A percentile compares a stretch with the other conserved stretches of the same genome.
Evolutionary conservation across 1,140 invertebrate species (phyloP).

Genomic region (Drosophila arawakana): DNA sequence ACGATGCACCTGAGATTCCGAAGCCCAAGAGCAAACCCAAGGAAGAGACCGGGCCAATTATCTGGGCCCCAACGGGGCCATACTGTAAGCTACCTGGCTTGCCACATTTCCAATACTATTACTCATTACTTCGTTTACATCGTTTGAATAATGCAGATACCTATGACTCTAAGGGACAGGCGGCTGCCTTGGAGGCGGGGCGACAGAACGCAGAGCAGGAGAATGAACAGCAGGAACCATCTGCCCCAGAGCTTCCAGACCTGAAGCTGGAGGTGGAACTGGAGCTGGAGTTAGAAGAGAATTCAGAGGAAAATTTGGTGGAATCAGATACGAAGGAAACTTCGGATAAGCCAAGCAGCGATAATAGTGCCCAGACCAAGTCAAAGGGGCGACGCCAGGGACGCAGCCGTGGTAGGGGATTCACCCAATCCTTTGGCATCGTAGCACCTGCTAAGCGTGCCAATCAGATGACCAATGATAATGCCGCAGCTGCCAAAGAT

Average conservation of each 20-base stretch:
- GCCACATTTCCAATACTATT: background rate
- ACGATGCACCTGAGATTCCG: background rate
- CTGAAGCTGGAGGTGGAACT: too few species aligned
- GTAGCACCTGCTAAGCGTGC: conserved; percentile 16
- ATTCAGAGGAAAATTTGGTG: too few species aligned
- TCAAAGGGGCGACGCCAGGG: conserved; percentile 26
- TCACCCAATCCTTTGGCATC: conserved; percentile 40
- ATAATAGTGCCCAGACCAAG: background rate
- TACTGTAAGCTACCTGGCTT: background rate
- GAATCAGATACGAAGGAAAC: too few species aligned
- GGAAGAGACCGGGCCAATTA: background rate
- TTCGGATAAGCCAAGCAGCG: background rate
- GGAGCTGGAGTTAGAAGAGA: too few species aligned
- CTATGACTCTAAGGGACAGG: background rate
- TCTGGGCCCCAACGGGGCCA: background rate
- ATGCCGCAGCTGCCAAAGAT: conserved; percentile 7
- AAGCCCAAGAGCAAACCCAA: background rate
- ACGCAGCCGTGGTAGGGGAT: conserved; percentile 21
- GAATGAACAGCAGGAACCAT: background rate
- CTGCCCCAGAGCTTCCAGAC: too few species aligned
- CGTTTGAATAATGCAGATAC: background rate
- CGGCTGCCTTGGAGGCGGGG: background rate
- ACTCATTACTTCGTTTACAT: background rate
- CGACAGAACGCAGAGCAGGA: background rate
- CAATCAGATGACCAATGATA: background rate